Evolutionary conservation across 2,113 vertebrate species (phyloP), one percentile per base, ranked within the genome.

Genomic region (Salvelinus namaycush): DNA sequence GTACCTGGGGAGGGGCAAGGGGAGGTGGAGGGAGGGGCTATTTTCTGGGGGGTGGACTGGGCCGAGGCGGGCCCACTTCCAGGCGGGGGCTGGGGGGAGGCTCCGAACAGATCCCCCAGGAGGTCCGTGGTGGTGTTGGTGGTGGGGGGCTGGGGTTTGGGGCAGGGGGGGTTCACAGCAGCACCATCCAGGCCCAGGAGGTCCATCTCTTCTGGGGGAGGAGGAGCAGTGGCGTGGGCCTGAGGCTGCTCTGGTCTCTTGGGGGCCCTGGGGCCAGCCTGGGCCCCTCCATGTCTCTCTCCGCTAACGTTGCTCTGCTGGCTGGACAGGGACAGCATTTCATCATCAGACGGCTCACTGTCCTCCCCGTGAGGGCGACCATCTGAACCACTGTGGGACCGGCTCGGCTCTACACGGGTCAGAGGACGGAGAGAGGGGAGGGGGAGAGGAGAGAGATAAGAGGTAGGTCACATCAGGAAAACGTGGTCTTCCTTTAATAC

Each of bases 271-370:
- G 31, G 14, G 67, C 51, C 51, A 54, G 16, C 3, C 51, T 18
- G 51, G 16, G 51, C 51, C 51, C 51, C 51, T 54, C 51, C 51
- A 4, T n/a, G 59, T 62, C n/a, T 11, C 59, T 48, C 86, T 87
- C 95, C 24, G 91, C 92, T 96, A 79, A 94, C 87, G 20, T 88
- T 95, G 86, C 96, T 96, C 73, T 96, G 95, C 80, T 98, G 98
- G 85, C 96, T 97, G 74, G 98, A 97, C 74, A 99, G 94, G 12
- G 97, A 98, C 79, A 99, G 95, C 89, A 99, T 97, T 89, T 99
- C 98, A 14, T 99, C 98, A 0, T 99, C 98, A 0, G 98, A 99
- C 18, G 96, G 95, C 78, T 98, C 97, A 13, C 98, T 99, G 83
- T 99, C 98, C 84, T 97, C 96, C 7, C 95, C 93, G 2, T 95